A percentile compares a stretch with the other conserved stretches of the same genome.
These are phyloP conservation scores for Timema podura DNA, from an alignment of 2,888 invertebrate genomes.

Conservation along the genomic window DNA sequence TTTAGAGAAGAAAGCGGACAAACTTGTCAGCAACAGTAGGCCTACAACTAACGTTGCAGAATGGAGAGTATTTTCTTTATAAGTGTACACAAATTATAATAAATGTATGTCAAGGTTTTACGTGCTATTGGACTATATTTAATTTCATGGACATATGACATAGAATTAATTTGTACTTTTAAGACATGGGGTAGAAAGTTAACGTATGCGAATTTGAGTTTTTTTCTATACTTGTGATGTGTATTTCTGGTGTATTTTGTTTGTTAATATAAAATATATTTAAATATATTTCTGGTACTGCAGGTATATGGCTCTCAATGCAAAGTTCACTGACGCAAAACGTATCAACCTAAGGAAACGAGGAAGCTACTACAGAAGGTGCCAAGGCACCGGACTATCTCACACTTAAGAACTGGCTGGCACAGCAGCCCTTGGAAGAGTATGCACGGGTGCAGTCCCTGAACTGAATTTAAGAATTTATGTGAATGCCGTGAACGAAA, in stretches of 20 bases:
- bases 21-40: neutral
- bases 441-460: neutral
- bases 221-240: too few relatives aligned
- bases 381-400: slow-evolving; percentile 13
- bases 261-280: neutral
- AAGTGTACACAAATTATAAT: neutral
- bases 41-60: neutral
- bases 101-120: neutral
- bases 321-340: slow-evolving; percentile 21
- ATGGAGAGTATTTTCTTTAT: neutral
- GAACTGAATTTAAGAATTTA: slow-evolving; percentile 10
- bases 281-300: neutral
- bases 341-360: slow-evolving; percentile 15
- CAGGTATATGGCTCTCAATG: slow-evolving; percentile 16
- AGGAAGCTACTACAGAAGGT: slow-evolving; percentile 14
- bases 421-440: slow-evolving; percentile 21
- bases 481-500: neutral
- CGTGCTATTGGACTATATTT: too few relatives aligned
- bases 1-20: neutral
- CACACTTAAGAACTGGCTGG: slow-evolving; percentile 17
- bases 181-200: too few relatives aligned
- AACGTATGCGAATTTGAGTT: too few relatives aligned
- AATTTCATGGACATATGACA: too few relatives aligned
- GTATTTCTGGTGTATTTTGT: too few relatives aligned
- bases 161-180: too few relatives aligned